Evolutionary conservation across 2,797 vertebrate genomes (phyloP), one percentile per base, ranked within the genome.

Genomic region (Dromococcyx pavoninus): DNA sequence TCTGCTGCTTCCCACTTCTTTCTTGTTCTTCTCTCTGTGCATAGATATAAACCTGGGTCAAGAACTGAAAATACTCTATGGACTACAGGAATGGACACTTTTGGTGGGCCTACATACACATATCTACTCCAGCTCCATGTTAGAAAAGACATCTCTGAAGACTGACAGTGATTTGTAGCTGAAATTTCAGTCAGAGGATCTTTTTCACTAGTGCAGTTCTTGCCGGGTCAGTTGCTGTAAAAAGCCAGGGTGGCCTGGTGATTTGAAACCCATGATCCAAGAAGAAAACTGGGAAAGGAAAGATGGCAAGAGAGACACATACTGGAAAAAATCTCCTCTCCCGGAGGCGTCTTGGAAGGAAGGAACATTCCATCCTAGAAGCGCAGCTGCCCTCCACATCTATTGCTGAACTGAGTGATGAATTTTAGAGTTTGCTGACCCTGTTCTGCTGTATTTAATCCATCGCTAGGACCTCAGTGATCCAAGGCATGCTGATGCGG

Each of bases 151-250:
- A 77, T 77, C 85, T 91, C 50, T 76, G 60, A 80, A 77, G 43
- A 57, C 87, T 95, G 81, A 65, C 92, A 94, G 82, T 86, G 81
- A 96, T 95, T 94, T 94, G 64, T 80, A 67, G 65, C 86, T 79
- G 66, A 69, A 58, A 67, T 85, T 93, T 89, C 61, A 48, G 70
- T 75, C 53, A 32, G 54, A 53, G 17, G 62, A 86, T 88, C 75
- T 66, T 32, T 65, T 74, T 41, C 73, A 75, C 65, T 66, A 61
- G 64, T 66, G 88, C 19, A 60, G 22, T 43, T 80, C 46, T 80
- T 83, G 44, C 58, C 22, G 46, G 76, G 88, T 61, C 43, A 66
- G 35, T 86, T 75, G 54, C 46, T 88, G 14, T 57, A 51, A 88
- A 91, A 57, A 76, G 8, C 15, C 33, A 27, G n/a, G 11, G 30